Conservation (phyloP, 2,888 invertebrate species). For the Phaedon cochleariae region DNA sequence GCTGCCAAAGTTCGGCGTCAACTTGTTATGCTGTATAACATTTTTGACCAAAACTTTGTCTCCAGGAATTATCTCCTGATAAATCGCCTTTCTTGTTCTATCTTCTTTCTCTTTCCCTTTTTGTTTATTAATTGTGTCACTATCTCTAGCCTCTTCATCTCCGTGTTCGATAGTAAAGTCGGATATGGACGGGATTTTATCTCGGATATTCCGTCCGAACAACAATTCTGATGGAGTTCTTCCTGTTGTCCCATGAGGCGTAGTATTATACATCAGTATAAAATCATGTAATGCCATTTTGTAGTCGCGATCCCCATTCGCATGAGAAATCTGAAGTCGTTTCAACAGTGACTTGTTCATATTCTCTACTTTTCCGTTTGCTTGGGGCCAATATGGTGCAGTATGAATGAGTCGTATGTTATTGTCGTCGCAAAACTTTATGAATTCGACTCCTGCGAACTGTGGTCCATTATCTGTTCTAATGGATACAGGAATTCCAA, state of each 20-base stretch:
- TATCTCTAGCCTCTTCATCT: slow-evolving; percentile 38
- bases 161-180: slow-evolving; percentile 18
- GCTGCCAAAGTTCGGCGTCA: slow-evolving; percentile 7
- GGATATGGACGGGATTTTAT: slow-evolving; percentile 42
- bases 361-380: too few species aligned
- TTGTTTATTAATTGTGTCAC: slow-evolving; percentile 40
- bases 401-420: too few species aligned
- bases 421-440: too few species aligned
- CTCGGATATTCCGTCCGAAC: slow-evolving; percentile 13
- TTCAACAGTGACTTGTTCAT: too few species aligned
- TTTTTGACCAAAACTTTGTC: slow-evolving; percentile 29
- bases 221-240: background rate
- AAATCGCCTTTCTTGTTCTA: slow-evolving; percentile 30
- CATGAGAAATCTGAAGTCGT: too few species aligned
- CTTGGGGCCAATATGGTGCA: too few species aligned
- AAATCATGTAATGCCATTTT: too few species aligned
- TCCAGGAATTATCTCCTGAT: slow-evolving; percentile 25
- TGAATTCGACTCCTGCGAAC: too few species aligned
- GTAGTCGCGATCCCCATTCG: too few species aligned
- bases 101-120: slow-evolving; percentile 43
- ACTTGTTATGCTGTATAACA: slow-evolving; percentile 23
- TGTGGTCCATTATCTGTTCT: too few species aligned
- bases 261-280: too few species aligned
- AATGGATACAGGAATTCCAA: background rate
- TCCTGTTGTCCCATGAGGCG: background rate